phyloP scores from a whole-genome alignment of 2,888 invertebrate species.

The Apotomis turbidana region DNA sequence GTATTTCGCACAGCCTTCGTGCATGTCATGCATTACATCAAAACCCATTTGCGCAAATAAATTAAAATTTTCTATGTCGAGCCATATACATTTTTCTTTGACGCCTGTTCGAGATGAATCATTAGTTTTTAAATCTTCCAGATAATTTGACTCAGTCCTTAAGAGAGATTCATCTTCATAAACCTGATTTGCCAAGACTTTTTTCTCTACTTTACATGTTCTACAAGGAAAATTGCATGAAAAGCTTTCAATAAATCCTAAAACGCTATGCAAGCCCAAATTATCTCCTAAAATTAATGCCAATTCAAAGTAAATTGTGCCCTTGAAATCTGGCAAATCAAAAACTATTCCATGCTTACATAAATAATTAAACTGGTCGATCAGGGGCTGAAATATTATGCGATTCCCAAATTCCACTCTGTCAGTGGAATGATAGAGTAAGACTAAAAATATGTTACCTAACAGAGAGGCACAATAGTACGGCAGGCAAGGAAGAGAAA shows the following conservation, averaged over 20 bases:
- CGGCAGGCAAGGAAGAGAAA: constrained; percentile 34
- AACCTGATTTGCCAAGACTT: neutral
- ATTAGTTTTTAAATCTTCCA: constrained; percentile 23
- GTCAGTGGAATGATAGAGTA: constrained; percentile 32
- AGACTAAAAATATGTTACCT: constrained; percentile 30
- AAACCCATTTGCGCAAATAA: constrained; percentile 46
- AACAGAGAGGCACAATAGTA: constrained; percentile 15
- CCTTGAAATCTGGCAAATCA: constrained; percentile 27
- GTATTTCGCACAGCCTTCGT: constrained; percentile 47
- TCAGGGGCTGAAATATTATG: constrained; percentile 29
- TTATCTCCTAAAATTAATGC: constrained; percentile 44
- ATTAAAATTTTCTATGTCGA: constrained; percentile 44
- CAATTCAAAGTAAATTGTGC: constrained; percentile 41
- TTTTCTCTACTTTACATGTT: constrained; percentile 20
- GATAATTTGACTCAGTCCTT: constrained; percentile 26
- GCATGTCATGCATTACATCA: constrained; percentile 49
- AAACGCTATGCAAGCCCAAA: constrained; percentile 42
- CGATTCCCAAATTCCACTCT: constrained; percentile 38
- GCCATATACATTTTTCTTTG: constrained; percentile 46
- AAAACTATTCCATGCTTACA: neutral
- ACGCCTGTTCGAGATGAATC: constrained; percentile 42
- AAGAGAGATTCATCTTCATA: constrained; percentile 13
- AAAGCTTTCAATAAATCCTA: constrained; percentile 44
- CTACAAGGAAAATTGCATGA: constrained; percentile 38
- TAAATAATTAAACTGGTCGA: constrained; percentile 26